Evolutionary conservation across 2,113 vertebrate species (phyloP).

Genomic region (Heterocephalus glaber): DNA sequence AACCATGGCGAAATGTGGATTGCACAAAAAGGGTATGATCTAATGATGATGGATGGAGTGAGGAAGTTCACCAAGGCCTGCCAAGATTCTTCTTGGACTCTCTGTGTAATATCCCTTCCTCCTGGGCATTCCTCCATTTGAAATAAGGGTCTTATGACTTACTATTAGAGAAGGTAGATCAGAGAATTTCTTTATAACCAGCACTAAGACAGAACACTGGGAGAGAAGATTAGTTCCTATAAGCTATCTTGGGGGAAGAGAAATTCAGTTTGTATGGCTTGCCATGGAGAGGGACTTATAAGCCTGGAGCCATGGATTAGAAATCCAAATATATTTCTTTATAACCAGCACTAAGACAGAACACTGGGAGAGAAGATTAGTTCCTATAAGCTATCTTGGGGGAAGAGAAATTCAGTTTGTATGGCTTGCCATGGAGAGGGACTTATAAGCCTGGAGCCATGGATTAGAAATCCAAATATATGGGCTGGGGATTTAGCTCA

Average conservation of each 20-base stretch:
- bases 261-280: not conserved
- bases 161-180: not conserved
- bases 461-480: not conserved
- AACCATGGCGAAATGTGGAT: not conserved
- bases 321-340: too few species aligned
- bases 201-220: not conserved
- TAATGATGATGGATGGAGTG: not conserved
- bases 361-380: not conserved
- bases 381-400: not conserved
- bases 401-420: not conserved
- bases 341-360: not conserved
- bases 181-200: not conserved
- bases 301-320: not conserved
- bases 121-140: not conserved
- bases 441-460: not conserved
- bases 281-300: not conserved
- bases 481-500: too few species aligned
- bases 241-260: not conserved
- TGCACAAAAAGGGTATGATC: not conserved
- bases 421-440: not conserved
- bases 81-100: not conserved
- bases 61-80: not conserved
- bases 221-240: not conserved
- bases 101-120: not conserved
- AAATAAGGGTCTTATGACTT: not conserved